Evolutionary conservation across 1,140 invertebrate genomes (phyloP), one percentile per base, ranked within the genome.

Genomic region (Galendromus occidentalis): DNA sequence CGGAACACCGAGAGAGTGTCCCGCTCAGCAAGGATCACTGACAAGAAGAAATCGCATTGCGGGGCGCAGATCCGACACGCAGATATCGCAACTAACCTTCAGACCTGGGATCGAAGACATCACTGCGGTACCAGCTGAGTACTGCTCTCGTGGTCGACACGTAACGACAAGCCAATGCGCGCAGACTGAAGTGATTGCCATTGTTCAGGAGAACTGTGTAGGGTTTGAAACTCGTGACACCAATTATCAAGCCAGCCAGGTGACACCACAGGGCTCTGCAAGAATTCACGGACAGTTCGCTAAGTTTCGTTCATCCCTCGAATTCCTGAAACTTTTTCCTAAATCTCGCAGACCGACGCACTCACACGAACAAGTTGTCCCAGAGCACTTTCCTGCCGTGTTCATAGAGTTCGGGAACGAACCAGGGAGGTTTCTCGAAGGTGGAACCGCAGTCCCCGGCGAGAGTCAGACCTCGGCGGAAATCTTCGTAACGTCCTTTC

Each of bases 351-450:
- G 25, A 2, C 20, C 2, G 12, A 22, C 14, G 4, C 25, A 18
- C 51, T 59, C 51, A 59, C 51, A 59, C 51, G 25, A 59, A 59
- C 33, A 59, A 25, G 51, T 59, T 59, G 33, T 59, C 51, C 51
- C 12, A 59, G 33, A 59, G 51, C 22, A 59, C 51, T 59, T 59
- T 59, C 25, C 51, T 59, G 17, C 51, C 51, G 14, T 33, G 14
- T 25, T 59, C 51, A 25, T 59, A 59, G 1, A 59, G 20, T 22
- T 59, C 51, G 14, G 51, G 25, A 25, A 29, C 33, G 20, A 59
- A 25, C 51, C 51, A 59, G 1, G 51, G 33, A 0, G 51, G 51
- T 25, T 59, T 59, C 22, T 25, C 51, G 51, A 59, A 59, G 2
- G 14, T 4, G 14, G 14, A 29, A 20, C 51, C 51, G 22, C 51